phyloP scores from a whole-genome alignment of 2,113 vertebrate genomes.

The Saimiri boliviensis region DNA sequence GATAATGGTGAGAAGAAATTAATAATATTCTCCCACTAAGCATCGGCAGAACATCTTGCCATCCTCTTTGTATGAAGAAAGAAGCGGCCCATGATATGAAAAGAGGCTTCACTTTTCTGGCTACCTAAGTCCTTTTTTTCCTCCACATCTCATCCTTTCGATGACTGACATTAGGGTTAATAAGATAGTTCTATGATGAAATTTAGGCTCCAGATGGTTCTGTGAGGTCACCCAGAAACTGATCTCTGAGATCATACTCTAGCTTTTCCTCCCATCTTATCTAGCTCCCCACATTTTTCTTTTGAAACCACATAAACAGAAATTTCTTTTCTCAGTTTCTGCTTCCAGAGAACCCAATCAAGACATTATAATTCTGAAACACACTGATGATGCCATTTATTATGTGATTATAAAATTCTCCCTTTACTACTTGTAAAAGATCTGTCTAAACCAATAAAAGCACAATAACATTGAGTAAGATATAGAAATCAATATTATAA shows the following conservation, averaged over 20 bases:
- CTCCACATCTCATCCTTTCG: background rate
- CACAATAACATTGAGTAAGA: background rate
- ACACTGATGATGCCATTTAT: background rate
- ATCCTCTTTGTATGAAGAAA: background rate
- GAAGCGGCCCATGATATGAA: background rate
- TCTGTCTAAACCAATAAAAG: background rate
- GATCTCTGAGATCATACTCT: background rate
- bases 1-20: background rate
- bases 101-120: background rate
- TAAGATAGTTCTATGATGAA: background rate
- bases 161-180: background rate
- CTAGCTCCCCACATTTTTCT: background rate
- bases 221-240: background rate
- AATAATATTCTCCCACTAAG: background rate
- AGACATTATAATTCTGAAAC: background rate
- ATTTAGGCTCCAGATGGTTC: background rate
- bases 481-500: constrained; percentile 2
- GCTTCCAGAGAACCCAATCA: background rate
- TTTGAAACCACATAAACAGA: background rate
- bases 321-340: background rate
- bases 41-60: background rate
- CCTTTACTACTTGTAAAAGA: background rate
- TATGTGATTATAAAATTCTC: background rate
- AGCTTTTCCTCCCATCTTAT: accelerated
- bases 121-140: background rate